Base-by-base conservation (phyloP, 2,888 invertebrate genomes). In the Drosophila nr. medialis region DNA sequence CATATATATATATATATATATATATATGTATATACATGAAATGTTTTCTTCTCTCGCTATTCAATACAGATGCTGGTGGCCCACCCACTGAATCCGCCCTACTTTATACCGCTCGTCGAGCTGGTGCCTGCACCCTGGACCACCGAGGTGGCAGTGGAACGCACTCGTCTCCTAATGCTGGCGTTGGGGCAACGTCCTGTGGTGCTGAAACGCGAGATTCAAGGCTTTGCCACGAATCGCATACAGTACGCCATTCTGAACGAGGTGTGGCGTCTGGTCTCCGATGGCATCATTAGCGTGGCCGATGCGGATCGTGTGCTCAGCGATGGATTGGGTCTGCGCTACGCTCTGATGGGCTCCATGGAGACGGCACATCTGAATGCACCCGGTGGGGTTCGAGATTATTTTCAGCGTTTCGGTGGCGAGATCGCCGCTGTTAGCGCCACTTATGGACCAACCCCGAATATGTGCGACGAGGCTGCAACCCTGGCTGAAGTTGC, bases 11-110 rank as follows among this genome's bases (percentile, higher is more conserved):
- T 42, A 21, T 11, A n/a, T 45, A 5, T 24, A 45, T n/a, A 2
- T 27, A 11, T 13, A 34, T 5, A 15, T 5, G 5, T n/a, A n/a
- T n/a, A n/a, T n/a, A 38, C 42, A n/a, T 45, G 6, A 30, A 24
- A 4, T 42, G 32, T 18, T 32, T 40, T 10, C 34, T 32, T 27
- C 30, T 2, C 27, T 42, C 24, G n/a, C n/a, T 27, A 10, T 29
- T 55, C 36, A 6, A 34, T 64, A 27, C 55, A 93, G 93, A 89
- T 93, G 63, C 78, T 93, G 15, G 97, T 98, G 6, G 96, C 97
- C 0, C 99, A 99, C 93, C 99, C 99, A 92, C 97, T 98, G 1
- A 99, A 99, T 92, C 99, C 99, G 0, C 99, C 99, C 0, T 99
- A 99, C 92, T 98, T 97, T 91, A 97, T 98, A 54, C 98, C 98